Percentiles rank a stretch among this genome's conserved stretches.
These are phyloP conservation scores for Carassius gibelio DNA, from an alignment of 2,113 vertebrate species.

Conservation along the genomic window DNA sequence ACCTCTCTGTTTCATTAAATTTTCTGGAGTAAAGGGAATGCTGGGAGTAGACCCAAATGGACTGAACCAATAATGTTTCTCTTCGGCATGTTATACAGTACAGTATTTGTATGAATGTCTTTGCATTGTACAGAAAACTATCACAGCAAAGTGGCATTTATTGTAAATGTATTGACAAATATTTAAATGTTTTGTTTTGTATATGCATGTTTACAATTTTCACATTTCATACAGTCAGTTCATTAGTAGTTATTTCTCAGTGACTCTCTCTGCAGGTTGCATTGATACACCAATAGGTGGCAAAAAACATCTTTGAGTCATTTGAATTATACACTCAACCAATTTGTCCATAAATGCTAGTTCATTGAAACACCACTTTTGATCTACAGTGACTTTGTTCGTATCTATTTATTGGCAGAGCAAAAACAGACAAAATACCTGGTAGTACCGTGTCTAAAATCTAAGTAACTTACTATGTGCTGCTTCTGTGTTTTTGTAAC, in stretches of 20 bases:
- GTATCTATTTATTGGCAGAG: not conserved
- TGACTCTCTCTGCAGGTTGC: too few species aligned
- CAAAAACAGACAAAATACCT: not conserved
- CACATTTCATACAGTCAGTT: not conserved
- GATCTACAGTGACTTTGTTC: not conserved
- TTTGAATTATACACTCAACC: too few species aligned
- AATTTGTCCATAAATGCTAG: not conserved
- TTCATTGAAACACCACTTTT: not conserved
- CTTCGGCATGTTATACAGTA: not conserved
- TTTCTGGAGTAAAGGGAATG: not conserved
- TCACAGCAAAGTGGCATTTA: too few species aligned
- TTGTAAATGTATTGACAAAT: too few species aligned
- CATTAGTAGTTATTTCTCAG: not conserved
- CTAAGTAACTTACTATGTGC: too few species aligned
- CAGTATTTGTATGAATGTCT: not conserved
- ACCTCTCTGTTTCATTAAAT: slow-evolving; percentile 17
- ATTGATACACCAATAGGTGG: too few species aligned
- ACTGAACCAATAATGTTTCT: not conserved
- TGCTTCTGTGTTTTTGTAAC: too few species aligned
- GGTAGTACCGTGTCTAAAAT: too few species aligned
- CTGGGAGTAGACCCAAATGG: not conserved
- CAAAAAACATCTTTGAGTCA: too few species aligned
- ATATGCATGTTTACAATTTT: not conserved
- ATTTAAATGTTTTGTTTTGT: too few species aligned
- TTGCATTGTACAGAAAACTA: not conserved